These are phyloP conservation scores for Sardina pilchardus DNA, from an alignment of 2,113 vertebrate species.

Conservation along the genomic window DNA sequence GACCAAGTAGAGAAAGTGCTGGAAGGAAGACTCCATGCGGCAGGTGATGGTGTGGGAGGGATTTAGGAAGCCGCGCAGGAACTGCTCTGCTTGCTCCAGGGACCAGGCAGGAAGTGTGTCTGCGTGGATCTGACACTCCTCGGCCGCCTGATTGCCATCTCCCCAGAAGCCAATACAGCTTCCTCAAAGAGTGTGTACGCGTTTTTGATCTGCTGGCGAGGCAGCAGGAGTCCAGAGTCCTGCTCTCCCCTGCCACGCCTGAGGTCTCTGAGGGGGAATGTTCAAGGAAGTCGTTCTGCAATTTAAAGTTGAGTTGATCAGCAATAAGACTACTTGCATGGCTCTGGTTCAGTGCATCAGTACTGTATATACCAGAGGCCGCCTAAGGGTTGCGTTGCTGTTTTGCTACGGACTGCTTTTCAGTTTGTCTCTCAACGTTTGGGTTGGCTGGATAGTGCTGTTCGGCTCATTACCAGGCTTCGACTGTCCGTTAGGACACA, in stretches of 20 bases:
- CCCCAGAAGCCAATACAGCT: background rate
- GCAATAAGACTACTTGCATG: background rate
- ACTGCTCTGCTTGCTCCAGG: constrained; percentile 28
- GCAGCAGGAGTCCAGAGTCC: background rate
- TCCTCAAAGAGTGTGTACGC: background rate
- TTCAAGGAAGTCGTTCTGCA: background rate
- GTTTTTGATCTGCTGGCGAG: background rate
- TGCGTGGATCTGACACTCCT: constrained; percentile 11
- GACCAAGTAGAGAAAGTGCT: background rate
- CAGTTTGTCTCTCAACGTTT: background rate
- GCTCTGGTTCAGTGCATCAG: background rate
- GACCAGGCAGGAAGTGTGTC: constrained; percentile 28
- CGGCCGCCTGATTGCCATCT: background rate
- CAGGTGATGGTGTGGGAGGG: background rate
- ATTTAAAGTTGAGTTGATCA: background rate
- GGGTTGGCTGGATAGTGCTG: background rate
- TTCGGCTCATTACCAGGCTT: background rate
- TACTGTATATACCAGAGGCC: background rate
- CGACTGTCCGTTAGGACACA: background rate
- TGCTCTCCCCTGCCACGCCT: background rate
- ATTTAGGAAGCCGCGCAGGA: constrained; percentile 11
- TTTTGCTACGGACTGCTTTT: background rate
- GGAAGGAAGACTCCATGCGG: background rate
- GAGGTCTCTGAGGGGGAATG: background rate
- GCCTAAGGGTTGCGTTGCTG: background rate